phyloP scores from a whole-genome alignment of 2,797 vertebrate genomes.

The Falco naumanni region DNA sequence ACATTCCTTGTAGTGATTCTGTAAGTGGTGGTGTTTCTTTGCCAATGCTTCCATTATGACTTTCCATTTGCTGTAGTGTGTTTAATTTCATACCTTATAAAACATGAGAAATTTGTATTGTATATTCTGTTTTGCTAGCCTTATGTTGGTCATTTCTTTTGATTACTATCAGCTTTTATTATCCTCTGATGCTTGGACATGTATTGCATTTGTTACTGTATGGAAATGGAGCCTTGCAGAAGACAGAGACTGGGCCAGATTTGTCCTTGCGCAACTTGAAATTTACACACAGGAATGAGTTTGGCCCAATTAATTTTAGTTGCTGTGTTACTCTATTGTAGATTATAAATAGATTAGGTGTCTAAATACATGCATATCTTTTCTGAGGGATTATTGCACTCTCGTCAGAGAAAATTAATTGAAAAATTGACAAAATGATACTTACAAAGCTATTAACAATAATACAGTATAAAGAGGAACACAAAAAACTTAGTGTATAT shows the following conservation, averaged over 20 bases:
- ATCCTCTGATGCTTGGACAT: constrained; percentile 54
- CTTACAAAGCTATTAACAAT: not conserved
- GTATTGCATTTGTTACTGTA: constrained; percentile 64
- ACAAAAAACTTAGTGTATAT: not conserved
- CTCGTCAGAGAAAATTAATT: constrained; percentile 67
- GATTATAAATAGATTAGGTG: constrained; percentile 8
- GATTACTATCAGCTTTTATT: constrained; percentile 70
- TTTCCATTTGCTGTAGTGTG: constrained; percentile 61
- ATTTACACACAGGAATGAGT: not conserved
- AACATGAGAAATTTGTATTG: constrained; percentile 72
- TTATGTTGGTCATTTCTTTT: constrained; percentile 70
- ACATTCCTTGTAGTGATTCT: constrained; percentile 13
- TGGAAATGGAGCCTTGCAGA: constrained; percentile 80
- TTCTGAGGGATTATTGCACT: constrained; percentile 33
- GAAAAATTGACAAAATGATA: constrained; percentile 61
- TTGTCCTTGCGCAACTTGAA: constrained; percentile 2
- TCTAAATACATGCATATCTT: not conserved
- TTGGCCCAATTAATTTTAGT: constrained; percentile 33
- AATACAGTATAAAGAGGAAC: not conserved
- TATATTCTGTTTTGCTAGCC: constrained; percentile 62
- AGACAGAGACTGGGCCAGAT: constrained; percentile 55
- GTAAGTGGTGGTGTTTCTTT: constrained; percentile 53
- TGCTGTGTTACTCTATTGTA: not conserved
- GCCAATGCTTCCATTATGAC: constrained; percentile 47
- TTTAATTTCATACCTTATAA: constrained; percentile 80